These are phyloP conservation scores for Arctocebus calabarensis DNA, from an alignment of 2,797 vertebrate genomes.

Conservation along the genomic window DNA sequence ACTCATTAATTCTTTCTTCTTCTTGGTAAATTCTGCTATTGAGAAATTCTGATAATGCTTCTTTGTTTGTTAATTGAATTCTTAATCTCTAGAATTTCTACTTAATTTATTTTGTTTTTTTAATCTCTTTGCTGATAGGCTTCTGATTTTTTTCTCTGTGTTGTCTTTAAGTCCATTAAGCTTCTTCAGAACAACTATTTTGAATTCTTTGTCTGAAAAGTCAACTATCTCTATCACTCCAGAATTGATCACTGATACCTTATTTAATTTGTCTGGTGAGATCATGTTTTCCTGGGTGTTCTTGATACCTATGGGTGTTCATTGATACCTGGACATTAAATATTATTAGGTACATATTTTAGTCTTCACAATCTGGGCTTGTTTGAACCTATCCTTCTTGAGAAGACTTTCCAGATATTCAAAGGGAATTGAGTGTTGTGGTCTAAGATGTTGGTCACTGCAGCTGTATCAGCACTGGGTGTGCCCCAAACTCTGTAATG, in stretches of 20 bases:
- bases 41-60: background rate
- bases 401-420: background rate
- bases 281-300: background rate
- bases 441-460: background rate
- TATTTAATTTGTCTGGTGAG: background rate
- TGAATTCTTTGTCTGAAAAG: background rate
- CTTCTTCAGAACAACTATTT: background rate
- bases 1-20: background rate
- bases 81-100: background rate
- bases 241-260: background rate
- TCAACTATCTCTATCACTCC: background rate
- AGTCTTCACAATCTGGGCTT: background rate
- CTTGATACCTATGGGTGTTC: background rate
- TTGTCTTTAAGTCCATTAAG: background rate
- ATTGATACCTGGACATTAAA: background rate
- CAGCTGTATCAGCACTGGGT: background rate
- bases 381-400: background rate
- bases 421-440: background rate
- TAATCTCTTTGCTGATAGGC: background rate
- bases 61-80: background rate
- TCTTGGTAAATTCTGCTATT: background rate
- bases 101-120: background rate
- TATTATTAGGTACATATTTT: background rate
- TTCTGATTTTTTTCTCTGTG: background rate
- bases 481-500: background rate